These are phyloP conservation scores for Cydia fagiglandana DNA, from an alignment of 1,140 invertebrate species.

Conservation along the genomic window DNA sequence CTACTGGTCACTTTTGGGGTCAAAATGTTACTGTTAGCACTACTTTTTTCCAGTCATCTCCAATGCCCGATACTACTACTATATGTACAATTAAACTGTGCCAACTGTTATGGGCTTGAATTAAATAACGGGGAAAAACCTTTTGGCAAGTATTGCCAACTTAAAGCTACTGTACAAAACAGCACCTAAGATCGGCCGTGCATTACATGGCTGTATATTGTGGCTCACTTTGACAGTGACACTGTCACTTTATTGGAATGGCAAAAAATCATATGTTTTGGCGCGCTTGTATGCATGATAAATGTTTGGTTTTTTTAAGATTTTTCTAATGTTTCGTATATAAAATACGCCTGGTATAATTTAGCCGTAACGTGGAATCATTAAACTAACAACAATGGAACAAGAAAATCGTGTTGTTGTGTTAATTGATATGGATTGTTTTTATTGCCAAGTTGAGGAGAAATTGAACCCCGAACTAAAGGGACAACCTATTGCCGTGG, in stretches of 20 bases:
- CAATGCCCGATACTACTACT: too few species aligned
- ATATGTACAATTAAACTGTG: too few species aligned
- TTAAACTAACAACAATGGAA: constrained; percentile 51
- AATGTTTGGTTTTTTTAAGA: neutral
- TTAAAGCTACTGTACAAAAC: too few species aligned
- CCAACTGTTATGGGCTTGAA: too few species aligned
- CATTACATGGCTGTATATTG: neutral
- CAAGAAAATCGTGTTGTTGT: constrained; percentile 85
- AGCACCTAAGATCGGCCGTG: neutral
- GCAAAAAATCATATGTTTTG: constrained; percentile 2
- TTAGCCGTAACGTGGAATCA: neutral
- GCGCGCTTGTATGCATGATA: neutral
- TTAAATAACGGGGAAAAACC: too few species aligned
- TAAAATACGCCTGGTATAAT: neutral
- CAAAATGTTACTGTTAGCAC: too few species aligned
- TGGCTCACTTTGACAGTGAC: neutral
- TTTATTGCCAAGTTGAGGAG: constrained; percentile 98
- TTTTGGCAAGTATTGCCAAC: too few species aligned
- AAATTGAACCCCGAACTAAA: constrained; percentile 88
- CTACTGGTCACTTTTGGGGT: too few species aligned
- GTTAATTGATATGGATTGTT: constrained; percentile 99
- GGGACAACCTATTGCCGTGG: constrained; percentile 95
- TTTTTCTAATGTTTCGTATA: neutral
- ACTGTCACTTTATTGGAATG: neutral
- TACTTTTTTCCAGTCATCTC: too few species aligned